phyloP scores from a whole-genome alignment of 2,113 vertebrate species.

The Psophia crepitans region DNA sequence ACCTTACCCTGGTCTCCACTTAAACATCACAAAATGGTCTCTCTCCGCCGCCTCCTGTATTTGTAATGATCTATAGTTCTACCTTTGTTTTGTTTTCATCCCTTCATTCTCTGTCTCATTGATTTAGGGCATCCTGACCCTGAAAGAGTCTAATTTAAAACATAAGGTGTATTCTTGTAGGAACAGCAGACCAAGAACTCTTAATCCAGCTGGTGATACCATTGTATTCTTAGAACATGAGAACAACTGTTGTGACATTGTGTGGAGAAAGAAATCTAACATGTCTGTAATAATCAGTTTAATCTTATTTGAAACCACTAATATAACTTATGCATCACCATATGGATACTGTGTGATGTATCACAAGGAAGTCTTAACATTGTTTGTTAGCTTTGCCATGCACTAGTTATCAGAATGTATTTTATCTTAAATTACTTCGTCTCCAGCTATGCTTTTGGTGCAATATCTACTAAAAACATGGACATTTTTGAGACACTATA shows the following conservation, averaged over 20 bases:
- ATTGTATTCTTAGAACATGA: neutral
- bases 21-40: neutral
- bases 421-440: neutral
- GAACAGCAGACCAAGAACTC: neutral
- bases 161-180: neutral
- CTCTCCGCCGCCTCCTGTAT: accelerated
- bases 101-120: neutral
- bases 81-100: neutral
- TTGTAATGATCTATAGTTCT: neutral
- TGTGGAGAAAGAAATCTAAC: neutral
- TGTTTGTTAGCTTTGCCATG: neutral
- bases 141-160: neutral
- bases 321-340: neutral
- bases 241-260: neutral
- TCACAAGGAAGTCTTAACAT: neutral
- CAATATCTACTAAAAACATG: neutral
- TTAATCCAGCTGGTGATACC: neutral
- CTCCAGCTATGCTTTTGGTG: neutral
- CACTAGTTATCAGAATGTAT: neutral
- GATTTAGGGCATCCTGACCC: neutral
- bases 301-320: neutral
- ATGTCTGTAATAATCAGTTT: neutral
- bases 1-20: neutral
- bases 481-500: neutral
- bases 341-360: neutral